Conservation (phyloP, 2,888 invertebrate genomes). For the Clitarchus hookeri region DNA sequence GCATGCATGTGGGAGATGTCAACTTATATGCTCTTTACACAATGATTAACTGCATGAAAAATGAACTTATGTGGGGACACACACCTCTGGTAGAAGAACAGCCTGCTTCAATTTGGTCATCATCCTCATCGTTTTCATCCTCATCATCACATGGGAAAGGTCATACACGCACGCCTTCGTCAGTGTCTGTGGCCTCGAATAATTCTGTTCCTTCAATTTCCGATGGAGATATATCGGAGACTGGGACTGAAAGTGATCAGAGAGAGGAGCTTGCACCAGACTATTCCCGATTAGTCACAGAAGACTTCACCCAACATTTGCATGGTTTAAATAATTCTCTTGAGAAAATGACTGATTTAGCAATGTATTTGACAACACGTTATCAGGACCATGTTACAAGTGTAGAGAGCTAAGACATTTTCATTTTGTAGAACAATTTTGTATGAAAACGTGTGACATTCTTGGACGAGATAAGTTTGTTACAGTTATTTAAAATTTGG, state of each 20-base stretch:
- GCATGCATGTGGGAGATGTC: neutral
- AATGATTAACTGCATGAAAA: neutral
- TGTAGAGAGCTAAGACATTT: constrained; percentile 6
- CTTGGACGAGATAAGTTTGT: neutral
- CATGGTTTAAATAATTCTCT: neutral
- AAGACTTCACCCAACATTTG: constrained; percentile 20
- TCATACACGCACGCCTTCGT: constrained; percentile 10
- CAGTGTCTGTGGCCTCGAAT: constrained; percentile 15
- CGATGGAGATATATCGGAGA: constrained; percentile 14
- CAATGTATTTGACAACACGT: constrained; percentile 17
- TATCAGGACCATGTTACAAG: neutral
- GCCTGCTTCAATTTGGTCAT: neutral
- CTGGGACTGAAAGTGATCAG: neutral
- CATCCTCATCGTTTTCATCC: neutral
- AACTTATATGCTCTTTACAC: constrained; percentile 2
- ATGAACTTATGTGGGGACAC: constrained; percentile 21
- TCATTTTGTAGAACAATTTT: neutral
- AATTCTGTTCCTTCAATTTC: neutral
- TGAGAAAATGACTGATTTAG: neutral
- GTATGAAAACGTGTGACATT: neutral
- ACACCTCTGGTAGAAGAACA: neutral
- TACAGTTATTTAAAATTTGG: neutral
- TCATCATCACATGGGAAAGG: neutral
- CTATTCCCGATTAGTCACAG: neutral
- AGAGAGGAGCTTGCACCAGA: neutral